Conservation (phyloP, 1,140 invertebrate genomes). For the Papilio machaon region DNA sequence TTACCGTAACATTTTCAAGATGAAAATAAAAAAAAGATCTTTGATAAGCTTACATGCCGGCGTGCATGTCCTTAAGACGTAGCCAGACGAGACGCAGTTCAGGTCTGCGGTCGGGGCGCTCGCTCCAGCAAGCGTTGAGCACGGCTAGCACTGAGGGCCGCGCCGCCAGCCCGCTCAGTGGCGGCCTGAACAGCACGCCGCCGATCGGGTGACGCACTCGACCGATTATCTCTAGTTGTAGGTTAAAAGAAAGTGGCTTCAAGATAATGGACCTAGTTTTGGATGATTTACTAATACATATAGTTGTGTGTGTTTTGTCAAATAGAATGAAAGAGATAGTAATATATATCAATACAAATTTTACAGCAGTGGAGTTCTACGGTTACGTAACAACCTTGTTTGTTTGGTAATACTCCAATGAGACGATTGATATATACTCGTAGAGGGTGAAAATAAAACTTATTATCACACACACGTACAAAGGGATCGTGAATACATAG, state of each 20-base stretch:
- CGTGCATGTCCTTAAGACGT: slow-evolving; percentile 89
- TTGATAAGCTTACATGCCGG: slow-evolving; percentile 83
- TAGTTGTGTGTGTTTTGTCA: too few relatives aligned
- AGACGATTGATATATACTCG: neutral
- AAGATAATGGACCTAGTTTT: neutral
- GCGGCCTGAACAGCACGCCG: slow-evolving; percentile 83
- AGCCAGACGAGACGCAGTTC: slow-evolving; percentile 87
- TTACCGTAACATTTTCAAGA: neutral
- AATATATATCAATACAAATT: too few relatives aligned
- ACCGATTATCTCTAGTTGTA: slow-evolving; percentile 73
- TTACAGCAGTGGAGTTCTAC: too few relatives aligned
- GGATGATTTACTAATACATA: neutral
- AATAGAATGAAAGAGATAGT: too few relatives aligned
- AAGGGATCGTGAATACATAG: too few relatives aligned
- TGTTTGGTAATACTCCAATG: neutral
- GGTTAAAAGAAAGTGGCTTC: slow-evolving; percentile 30
- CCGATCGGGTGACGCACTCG: slow-evolving; percentile 78
- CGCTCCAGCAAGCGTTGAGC: slow-evolving; percentile 90
- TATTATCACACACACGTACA: too few relatives aligned
- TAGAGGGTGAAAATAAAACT: neutral
- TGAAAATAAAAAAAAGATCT: too few relatives aligned
- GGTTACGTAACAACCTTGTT: neutral
- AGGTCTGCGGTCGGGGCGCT: slow-evolving; percentile 87
- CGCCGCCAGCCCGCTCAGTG: slow-evolving; percentile 81
- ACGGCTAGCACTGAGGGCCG: slow-evolving; percentile 86